Evolutionary conservation across 2,113 vertebrate species (phyloP).

Genomic region (Blennius ocellaris): DNA sequence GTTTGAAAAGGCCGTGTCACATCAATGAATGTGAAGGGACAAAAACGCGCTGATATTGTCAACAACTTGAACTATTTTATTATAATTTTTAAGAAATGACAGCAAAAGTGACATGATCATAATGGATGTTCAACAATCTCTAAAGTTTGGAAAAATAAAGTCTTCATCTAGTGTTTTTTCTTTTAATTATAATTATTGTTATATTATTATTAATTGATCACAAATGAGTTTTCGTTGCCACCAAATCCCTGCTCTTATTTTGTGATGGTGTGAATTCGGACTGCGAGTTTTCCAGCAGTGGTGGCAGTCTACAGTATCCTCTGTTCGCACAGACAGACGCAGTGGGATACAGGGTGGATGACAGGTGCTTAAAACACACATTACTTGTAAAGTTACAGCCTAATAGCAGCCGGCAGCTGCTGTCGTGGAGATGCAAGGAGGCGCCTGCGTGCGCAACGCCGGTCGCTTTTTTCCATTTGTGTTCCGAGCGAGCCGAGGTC

Average conservation of each 20-base stretch:
- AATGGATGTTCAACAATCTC: too few species aligned
- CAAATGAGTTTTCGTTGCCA: too few species aligned
- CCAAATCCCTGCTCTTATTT: not conserved
- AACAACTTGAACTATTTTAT: not conserved
- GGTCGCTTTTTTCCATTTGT: constrained; percentile 71
- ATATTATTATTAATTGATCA: too few species aligned
- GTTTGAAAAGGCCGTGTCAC: too few species aligned
- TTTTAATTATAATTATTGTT: too few species aligned
- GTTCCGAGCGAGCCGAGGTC: constrained; percentile 87
- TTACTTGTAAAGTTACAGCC: constrained; percentile 67
- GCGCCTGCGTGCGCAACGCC: constrained; percentile 57
- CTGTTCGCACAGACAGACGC: constrained; percentile 36
- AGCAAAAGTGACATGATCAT: too few species aligned
- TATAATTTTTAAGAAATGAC: too few species aligned
- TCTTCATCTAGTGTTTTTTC: too few species aligned
- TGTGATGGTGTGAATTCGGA: constrained; percentile 23
- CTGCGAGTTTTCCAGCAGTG: constrained; percentile 7
- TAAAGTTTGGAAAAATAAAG: too few species aligned
- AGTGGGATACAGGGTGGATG: constrained; percentile 52
- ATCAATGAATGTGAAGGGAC: not conserved
- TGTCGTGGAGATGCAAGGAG: constrained; percentile 46
- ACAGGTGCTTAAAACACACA: constrained; percentile 71
- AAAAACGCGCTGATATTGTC: constrained; percentile 5
- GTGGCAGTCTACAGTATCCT: constrained; percentile 17
- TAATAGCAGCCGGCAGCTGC: constrained; percentile 67